Percentiles rank a stretch among this genome's conserved stretches.
Conservation (phyloP, 1,140 invertebrate genomes). For the Trichonephila inaurata region DNA sequence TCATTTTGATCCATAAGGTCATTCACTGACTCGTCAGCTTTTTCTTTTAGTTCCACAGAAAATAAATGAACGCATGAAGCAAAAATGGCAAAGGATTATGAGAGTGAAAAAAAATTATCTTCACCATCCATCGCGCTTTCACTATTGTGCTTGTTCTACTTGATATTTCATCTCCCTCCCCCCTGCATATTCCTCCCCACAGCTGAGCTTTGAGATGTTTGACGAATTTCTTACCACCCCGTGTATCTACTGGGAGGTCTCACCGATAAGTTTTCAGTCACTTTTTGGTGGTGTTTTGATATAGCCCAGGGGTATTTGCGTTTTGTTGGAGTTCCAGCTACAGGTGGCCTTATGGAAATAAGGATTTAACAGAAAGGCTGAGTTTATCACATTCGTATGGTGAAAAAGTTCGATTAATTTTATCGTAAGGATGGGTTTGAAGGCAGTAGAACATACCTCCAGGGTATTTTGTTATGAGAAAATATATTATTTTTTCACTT, state of each 20-base stretch:
- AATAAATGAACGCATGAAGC: background rate
- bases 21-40: background rate
- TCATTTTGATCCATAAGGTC: background rate
- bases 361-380: background rate
- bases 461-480: background rate
- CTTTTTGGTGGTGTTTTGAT: conserved; percentile 24
- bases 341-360: background rate
- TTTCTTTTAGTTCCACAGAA: background rate
- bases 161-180: background rate
- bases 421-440: background rate
- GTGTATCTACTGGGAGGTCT: background rate
- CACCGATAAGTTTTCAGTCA: background rate
- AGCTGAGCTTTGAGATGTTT: background rate
- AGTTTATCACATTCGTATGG: background rate
- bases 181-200: background rate
- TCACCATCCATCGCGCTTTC: background rate
- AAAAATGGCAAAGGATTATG: conserved; percentile 15
- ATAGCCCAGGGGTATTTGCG: background rate
- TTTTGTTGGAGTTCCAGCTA: conserved; percentile 20
- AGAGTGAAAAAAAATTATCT: background rate
- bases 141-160: background rate
- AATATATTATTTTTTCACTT: background rate
- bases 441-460: background rate
- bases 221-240: conserved; percentile 9
- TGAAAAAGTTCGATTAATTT: background rate